Percentiles rank a stretch among this genome's conserved stretches.
These are phyloP conservation scores for Ophion ventricosus DNA, from an alignment of 2,888 invertebrate genomes.

Conservation along the genomic window DNA sequence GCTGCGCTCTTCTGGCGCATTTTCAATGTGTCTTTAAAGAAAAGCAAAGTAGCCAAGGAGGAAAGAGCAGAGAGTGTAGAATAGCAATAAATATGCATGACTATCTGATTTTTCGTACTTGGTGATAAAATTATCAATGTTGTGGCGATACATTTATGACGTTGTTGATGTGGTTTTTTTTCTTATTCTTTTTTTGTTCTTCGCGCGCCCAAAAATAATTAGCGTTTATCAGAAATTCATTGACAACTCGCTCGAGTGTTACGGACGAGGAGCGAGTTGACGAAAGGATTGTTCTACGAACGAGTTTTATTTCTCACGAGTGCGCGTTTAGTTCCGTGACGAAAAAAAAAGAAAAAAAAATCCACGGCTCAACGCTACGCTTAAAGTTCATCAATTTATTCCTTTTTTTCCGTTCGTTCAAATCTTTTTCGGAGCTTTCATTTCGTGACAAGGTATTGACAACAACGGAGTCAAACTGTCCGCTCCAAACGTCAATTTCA, in stretches of 20 bases:
- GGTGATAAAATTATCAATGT: constrained; percentile 3
- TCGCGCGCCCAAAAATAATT: constrained; percentile 25
- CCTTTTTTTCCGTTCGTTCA: not conserved
- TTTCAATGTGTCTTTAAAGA: constrained; percentile 33
- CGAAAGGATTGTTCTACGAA: constrained; percentile 21
- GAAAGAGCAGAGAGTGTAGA: not conserved
- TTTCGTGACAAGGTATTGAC: constrained; percentile 28
- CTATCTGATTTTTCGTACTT: not conserved
- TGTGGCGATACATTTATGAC: constrained; percentile 9
- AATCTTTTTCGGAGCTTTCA: not conserved
- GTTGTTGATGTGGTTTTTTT: constrained; percentile 30
- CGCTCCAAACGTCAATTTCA: constrained; percentile 61
- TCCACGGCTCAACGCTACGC: not conserved
- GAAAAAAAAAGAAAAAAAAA: not conserved
- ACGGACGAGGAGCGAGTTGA: constrained; percentile 43
- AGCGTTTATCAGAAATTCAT: constrained; percentile 54
- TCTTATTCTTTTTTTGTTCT: constrained; percentile 14
- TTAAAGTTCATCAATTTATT: not conserved
- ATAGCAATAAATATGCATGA: not conserved
- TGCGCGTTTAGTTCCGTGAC: constrained; percentile 35
- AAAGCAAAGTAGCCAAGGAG: not conserved
- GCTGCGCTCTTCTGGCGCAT: constrained; percentile 70
- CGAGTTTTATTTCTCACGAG: constrained; percentile 43
- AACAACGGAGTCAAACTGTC: constrained; percentile 65
- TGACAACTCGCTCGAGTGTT: constrained; percentile 48